phyloP scores from a whole-genome alignment of 2,113 vertebrate species.

The Cercocebus atys region DNA sequence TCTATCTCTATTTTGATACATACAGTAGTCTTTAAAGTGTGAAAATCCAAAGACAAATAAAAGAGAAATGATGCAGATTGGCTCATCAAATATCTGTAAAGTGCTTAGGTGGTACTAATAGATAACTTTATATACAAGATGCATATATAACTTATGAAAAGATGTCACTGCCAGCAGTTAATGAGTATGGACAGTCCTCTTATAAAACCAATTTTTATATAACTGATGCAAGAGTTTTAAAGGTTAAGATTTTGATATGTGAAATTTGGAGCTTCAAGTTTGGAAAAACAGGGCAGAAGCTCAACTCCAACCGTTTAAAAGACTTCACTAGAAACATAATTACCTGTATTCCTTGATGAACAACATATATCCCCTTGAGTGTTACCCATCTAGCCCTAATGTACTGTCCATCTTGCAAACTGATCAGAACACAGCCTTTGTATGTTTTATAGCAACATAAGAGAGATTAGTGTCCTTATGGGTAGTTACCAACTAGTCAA shows the following conservation, averaged over 20 bases:
- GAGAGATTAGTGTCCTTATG: not conserved
- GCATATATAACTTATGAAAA: not conserved
- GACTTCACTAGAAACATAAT: not conserved
- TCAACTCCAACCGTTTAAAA: constrained; percentile 11
- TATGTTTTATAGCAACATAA: not conserved
- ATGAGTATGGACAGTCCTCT: not conserved
- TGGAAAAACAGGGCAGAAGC: not conserved
- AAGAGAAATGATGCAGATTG: not conserved
- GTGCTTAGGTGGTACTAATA: not conserved
- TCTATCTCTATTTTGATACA: not conserved
- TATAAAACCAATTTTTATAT: not conserved
- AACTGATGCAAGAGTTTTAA: not conserved
- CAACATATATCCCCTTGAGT: not conserved
- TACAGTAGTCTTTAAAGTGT: not conserved
- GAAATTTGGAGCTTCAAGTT: not conserved
- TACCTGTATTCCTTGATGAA: not conserved
- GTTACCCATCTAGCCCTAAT: not conserved
- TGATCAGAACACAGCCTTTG: not conserved
- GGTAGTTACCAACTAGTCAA: not conserved
- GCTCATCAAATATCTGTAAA: not conserved
- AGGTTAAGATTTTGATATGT: not conserved
- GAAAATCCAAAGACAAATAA: not conserved
- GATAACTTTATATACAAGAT: not conserved
- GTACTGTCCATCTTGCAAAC: not conserved
- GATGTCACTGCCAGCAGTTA: not conserved